Evolutionary conservation across 2,888 invertebrate genomes (phyloP), one percentile per base, ranked within the genome.

Genomic region (Tipula lateralis): DNA sequence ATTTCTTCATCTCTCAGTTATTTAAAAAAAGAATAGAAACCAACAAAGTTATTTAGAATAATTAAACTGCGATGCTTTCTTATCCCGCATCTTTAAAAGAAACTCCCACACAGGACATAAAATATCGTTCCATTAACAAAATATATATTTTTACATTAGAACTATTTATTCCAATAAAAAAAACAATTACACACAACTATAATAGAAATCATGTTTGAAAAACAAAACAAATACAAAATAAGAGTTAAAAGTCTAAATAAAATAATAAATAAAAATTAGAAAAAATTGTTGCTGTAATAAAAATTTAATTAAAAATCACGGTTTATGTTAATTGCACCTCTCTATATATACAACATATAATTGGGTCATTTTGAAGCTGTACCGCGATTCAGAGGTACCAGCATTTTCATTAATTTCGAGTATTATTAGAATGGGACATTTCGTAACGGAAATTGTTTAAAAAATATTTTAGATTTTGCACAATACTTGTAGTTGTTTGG

Each of bases 211-310:
- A 19, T 66, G 66, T 66, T 66, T 66, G n/a, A 66, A 50, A 44
- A 44, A 32, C 32, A 32, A 32, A 50, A 19, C 9, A 66, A 24
- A 66, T 66, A 66, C 6, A 66, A 66, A 66, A 66, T 66, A 66
- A 66, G 66, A 66, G 66, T 66, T 66, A 66, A 66, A 66, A 66
- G 66, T 66, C 66, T 66, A 66, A 44, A n/a, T n/a, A 66, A 66
- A 66, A n/a, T 44, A 44, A 16, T 44, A 44, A 44, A 24, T 24
- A 66, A 66, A 66, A 66, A 66, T 24, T 66, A 66, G 66, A 66
- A 66, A 66, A 66, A 24, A 66, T 66, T 66, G 66, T 66, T 66
- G 19, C 66, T 66, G 66, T 66, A 66, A 66, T 66, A 24, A 66
- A 66, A 66, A 24, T 66, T 24, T 9, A 66, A 66, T n/a, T 9